Evolutionary conservation across 2,888 invertebrate species (phyloP).

Genomic region (Clistopyga incitator): DNA sequence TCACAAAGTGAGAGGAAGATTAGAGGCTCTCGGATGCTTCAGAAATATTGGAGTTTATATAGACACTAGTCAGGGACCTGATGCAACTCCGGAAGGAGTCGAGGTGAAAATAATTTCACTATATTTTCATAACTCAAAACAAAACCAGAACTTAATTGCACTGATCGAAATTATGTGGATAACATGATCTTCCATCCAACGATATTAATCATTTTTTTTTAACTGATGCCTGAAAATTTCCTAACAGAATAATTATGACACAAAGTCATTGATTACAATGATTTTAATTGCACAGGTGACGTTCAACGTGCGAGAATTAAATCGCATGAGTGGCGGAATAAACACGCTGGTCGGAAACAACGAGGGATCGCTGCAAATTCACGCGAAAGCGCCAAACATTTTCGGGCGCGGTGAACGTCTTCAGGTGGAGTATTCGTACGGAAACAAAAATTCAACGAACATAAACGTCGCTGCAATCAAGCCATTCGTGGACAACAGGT

Average conservation of each 20-base stretch:
- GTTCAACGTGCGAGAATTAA: constrained; percentile 93
- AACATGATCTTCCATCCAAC: no score
- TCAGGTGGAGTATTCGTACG: constrained; percentile 93
- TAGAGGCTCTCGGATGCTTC: constrained; percentile 95
- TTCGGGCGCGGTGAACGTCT: constrained; percentile 94
- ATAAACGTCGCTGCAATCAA: constrained; percentile 93
- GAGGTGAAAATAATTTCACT: constrained; percentile 86
- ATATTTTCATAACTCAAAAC: constrained; percentile 46
- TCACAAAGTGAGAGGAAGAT: constrained; percentile 89
- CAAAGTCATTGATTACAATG: background rate
- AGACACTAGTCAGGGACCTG: constrained; percentile 93
- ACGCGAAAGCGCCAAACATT: constrained; percentile 92
- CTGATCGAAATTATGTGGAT: no score
- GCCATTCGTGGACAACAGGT: constrained; percentile 90
- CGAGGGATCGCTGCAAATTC: constrained; percentile 93
- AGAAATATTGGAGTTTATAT: constrained; percentile 93
- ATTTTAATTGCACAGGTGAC: constrained; percentile 88
- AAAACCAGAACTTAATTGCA: constrained; percentile 48
- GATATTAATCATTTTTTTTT: no score
- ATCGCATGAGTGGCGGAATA: constrained; percentile 93
- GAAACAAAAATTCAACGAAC: constrained; percentile 92
- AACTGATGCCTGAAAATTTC: no score
- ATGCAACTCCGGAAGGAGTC: constrained; percentile 91
- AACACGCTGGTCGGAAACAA: constrained; percentile 96
- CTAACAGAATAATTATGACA: no score